Evolutionary conservation across 2,888 invertebrate genomes (phyloP).

Genomic region (Phengaris arion): DNA sequence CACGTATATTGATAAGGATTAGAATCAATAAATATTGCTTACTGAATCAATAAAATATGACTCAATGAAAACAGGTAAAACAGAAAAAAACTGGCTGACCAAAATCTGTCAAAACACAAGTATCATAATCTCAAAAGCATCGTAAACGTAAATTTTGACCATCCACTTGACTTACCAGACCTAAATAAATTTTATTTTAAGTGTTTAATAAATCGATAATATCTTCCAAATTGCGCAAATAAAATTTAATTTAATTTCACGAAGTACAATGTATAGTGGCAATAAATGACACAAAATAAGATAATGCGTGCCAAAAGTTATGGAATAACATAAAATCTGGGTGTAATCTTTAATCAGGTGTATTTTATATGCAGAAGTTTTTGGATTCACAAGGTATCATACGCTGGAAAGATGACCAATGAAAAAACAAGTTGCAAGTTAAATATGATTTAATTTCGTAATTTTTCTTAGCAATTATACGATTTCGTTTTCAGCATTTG

Average conservation of each 20-base stretch:
- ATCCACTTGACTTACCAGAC: not conserved
- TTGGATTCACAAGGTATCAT: not conserved
- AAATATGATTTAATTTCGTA: conserved; percentile 79
- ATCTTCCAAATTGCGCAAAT: conserved; percentile 19
- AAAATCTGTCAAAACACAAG: conserved; percentile 3
- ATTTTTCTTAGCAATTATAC: conserved; percentile 78
- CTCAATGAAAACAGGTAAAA: not conserved
- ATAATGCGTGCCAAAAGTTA: conserved; percentile 14
- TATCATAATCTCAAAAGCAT: conserved; percentile 5
- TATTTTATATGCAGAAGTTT: conserved; percentile 1
- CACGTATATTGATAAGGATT: not conserved
- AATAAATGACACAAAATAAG: conserved; percentile 5
- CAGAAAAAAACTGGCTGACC: not conserved
- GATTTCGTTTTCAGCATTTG: conserved; percentile 75
- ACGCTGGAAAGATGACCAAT: conserved; percentile 35
- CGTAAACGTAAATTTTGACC: not conserved
- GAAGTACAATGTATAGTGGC: conserved; percentile 4
- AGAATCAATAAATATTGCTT: not conserved
- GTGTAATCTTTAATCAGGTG: conserved; percentile 25
- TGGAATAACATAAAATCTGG: conserved; percentile 18
- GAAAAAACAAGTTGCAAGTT: conserved; percentile 61
- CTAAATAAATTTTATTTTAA: conserved; percentile 23
- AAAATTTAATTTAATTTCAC: conserved; percentile 13
- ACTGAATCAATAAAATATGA: not conserved
- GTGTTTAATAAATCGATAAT: conserved; percentile 6